Evolutionary conservation across 64 coral and sea anemone species (phyloP), one percentile per base, ranked within the genome.

Genomic region (Montipora efflorescens): DNA sequence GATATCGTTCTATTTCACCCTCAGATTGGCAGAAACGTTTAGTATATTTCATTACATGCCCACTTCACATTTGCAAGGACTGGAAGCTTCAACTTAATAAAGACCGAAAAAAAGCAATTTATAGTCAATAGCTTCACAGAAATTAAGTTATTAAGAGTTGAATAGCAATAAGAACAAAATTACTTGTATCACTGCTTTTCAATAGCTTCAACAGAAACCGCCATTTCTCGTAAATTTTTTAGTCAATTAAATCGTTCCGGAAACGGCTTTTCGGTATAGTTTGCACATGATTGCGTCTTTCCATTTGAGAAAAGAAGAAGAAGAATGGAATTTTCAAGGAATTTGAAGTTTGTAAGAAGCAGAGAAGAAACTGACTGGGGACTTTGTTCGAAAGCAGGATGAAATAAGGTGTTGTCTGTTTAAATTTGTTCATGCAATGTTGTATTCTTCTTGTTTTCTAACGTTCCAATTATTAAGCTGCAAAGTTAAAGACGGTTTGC

Each of bases 111-210:
- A 95, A 55, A 79, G 48, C 66, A 50, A 93, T 93, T 96, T 90
- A 28, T 57, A 49, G 9, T 83, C 88, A 89, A 90, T 89, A 90
- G 72, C 16, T 19, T 52, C 59, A 85, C 25, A 87, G 87, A 96
- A 91, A 90, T 80, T 50, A 82, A 19, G 25, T 94, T 58, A 94
- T 88, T 91, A 96, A 53, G 73, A 93, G 51, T 87, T 86, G 70
- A 90, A 96, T 90, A 74, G 95, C 80, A 87, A 94, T 87, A 92
- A 96, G 75, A 96, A 78, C 47, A 71, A 96, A 51, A 96, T 93
- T 93, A 93, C 22, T 44, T 70, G 88, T 90, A 36, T 87, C 88
- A 72, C 82, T 86, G 62, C 64, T 19, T 46, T 14, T 86, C 13
- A 86, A 86, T 86, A 21, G 66, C 46, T 3, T 21, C 43, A 71